Conservation (phyloP, 2,888 invertebrate species). For the Erebia palarica region DNA sequence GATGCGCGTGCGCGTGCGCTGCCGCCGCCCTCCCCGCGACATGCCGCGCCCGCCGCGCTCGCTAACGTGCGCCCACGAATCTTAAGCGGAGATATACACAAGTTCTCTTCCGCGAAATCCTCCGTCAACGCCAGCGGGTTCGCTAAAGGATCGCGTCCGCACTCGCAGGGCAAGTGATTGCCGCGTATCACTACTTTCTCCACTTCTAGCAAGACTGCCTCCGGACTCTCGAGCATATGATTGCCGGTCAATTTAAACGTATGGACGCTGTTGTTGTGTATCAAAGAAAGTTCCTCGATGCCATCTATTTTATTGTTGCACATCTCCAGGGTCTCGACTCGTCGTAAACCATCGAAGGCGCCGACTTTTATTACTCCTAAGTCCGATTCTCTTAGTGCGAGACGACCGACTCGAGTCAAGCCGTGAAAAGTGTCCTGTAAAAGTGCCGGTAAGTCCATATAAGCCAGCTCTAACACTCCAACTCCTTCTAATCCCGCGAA, state of each 20-base stretch:
- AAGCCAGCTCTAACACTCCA: slow-evolving; percentile 90
- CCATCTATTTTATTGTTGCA: slow-evolving; percentile 93
- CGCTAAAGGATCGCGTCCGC: slow-evolving; percentile 89
- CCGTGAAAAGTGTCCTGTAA: slow-evolving; percentile 89
- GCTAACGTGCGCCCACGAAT: slow-evolving; percentile 90
- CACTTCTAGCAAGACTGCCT: slow-evolving; percentile 87
- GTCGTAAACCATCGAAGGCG: slow-evolving; percentile 89
- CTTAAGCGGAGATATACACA: slow-evolving; percentile 92
- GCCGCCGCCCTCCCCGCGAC: slow-evolving; percentile 70
- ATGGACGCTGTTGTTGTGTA: slow-evolving; percentile 87
- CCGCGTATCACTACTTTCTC: slow-evolving; percentile 87
- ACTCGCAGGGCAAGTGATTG: slow-evolving; percentile 94
- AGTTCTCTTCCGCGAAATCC: slow-evolving; percentile 89
- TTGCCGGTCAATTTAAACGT: slow-evolving; percentile 90
- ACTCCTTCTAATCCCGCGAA: slow-evolving; percentile 92
- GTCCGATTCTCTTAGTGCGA: slow-evolving; percentile 92
- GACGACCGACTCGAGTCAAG: slow-evolving; percentile 87
- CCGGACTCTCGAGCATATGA: slow-evolving; percentile 91
- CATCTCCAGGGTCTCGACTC: slow-evolving; percentile 88
- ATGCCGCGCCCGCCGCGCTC: slow-evolving; percentile 67
- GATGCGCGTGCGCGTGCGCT: slow-evolving; percentile 62
- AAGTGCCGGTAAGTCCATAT: slow-evolving; percentile 90
- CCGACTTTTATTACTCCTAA: slow-evolving; percentile 88
- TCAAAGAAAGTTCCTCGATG: slow-evolving; percentile 88
- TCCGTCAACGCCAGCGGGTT: slow-evolving; percentile 87